Percentiles rank a stretch among this genome's conserved stretches.
These are phyloP conservation scores for Hoplodrina blanda DNA, from an alignment of 2,888 invertebrate genomes.

Conservation along the genomic window DNA sequence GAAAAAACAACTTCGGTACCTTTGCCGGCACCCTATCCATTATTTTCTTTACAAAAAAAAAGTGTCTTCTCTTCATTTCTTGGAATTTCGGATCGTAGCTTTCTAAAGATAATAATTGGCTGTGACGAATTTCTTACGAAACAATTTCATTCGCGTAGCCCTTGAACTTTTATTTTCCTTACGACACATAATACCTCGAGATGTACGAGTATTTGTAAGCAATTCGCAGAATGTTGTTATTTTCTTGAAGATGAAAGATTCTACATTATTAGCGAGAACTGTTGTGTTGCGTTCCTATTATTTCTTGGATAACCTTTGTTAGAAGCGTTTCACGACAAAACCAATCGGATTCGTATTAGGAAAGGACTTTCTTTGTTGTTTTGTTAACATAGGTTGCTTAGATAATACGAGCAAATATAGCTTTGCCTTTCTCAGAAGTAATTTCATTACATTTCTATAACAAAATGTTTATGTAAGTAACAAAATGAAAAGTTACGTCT, in stretches of 20 bases:
- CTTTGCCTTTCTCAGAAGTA: constrained; percentile 3
- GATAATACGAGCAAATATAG: constrained; percentile 22
- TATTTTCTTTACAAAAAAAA: not conserved
- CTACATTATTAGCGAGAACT: constrained; percentile 46
- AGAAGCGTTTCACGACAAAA: constrained; percentile 41
- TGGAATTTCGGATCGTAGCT: not conserved
- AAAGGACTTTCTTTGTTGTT: constrained; percentile 41
- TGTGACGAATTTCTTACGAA: constrained; percentile 19
- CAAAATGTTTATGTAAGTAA: constrained; percentile 23
- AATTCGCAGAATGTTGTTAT: constrained; percentile 26
- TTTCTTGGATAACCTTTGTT: constrained; percentile 47
- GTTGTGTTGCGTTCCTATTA: constrained; percentile 47
- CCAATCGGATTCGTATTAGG: constrained; percentile 43
- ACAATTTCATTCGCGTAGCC: constrained; percentile 7
- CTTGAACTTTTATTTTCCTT: constrained; percentile 36
- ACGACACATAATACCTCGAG: constrained; percentile 18
- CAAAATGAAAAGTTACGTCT: constrained; percentile 40
- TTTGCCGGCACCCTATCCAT: not conserved
- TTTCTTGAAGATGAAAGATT: constrained; percentile 29
- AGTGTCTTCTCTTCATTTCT: not conserved
- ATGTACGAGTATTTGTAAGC: constrained; percentile 24
- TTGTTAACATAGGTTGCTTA: constrained; percentile 16
- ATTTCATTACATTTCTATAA: constrained; percentile 1
- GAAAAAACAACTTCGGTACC: not conserved
- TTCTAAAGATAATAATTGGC: not conserved